Evolutionary conservation across 2,797 vertebrate genomes (phyloP).

Genomic region (Eutrigla gurnardus): DNA sequence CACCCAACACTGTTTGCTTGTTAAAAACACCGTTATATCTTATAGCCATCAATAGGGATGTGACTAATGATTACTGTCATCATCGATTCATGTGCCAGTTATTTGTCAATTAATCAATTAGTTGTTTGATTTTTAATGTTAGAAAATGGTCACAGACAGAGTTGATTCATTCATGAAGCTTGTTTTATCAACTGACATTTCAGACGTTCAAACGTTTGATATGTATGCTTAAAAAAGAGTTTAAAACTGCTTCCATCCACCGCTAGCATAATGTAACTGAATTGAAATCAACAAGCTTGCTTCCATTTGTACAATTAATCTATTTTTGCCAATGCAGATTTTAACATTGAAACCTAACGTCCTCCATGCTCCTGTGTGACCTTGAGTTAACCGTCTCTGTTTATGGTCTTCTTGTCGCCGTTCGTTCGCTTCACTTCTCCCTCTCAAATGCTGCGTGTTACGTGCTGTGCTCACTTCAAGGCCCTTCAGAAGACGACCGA

Average conservation of each 20-base stretch:
- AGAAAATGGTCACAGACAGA: too few species aligned
- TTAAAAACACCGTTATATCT: too few species aligned
- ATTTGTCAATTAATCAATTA: background rate
- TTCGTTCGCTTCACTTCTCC: slow-evolving; percentile 13
- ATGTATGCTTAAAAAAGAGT: background rate
- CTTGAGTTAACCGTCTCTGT: background rate
- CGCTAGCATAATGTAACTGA: too few species aligned
- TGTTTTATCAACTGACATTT: background rate
- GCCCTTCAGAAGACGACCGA: slow-evolving; percentile 40
- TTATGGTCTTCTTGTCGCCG: slow-evolving; percentile 14
- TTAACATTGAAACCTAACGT: background rate
- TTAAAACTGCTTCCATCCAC: background rate
- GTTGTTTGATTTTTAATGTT: background rate
- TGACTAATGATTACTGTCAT: too few species aligned
- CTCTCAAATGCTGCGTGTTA: background rate
- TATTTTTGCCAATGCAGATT: background rate
- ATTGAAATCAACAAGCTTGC: background rate
- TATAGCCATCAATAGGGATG: too few species aligned
- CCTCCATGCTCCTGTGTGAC: background rate
- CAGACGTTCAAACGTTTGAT: background rate
- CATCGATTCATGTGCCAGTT: too few species aligned
- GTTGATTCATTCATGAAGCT: too few species aligned
- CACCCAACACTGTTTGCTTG: too few species aligned
- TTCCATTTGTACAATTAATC: too few species aligned
- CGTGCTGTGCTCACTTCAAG: slow-evolving; percentile 42